Conservation (phyloP, 1,140 invertebrate genomes). For the Lutraria rhynchaena region DNA sequence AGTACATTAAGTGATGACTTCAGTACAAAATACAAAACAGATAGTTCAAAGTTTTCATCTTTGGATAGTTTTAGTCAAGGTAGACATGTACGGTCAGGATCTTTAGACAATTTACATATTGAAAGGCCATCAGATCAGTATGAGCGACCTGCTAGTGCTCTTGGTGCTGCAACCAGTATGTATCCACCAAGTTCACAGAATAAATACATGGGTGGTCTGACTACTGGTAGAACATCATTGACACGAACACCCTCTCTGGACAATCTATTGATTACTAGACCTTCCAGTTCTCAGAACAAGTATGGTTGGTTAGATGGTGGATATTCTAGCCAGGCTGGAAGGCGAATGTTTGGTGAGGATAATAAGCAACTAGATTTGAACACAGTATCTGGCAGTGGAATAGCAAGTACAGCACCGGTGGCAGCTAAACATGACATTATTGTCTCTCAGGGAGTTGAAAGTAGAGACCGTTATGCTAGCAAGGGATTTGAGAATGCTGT, state of each 20-base stretch:
- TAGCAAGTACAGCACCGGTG: conserved; percentile 25
- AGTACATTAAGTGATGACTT: conserved; percentile 16
- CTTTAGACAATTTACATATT: conserved; percentile 47
- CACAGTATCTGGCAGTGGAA: background rate
- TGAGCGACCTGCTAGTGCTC: conserved; percentile 40
- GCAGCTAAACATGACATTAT: conserved; percentile 45
- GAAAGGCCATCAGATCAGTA: conserved; percentile 13
- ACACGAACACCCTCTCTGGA: conserved; percentile 51
- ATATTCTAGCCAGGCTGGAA: background rate
- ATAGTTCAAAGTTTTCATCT: conserved; percentile 44
- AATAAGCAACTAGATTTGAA: conserved; percentile 29
- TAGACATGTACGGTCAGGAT: conserved; percentile 51
- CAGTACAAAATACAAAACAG: conserved; percentile 41
- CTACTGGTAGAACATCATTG: conserved; percentile 51
- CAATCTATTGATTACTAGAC: conserved; percentile 44
- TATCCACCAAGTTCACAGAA: conserved; percentile 22
- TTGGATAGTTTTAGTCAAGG: conserved; percentile 38
- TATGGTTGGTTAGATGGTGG: conserved; percentile 40
- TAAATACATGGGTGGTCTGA: conserved; percentile 37
- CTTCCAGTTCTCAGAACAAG: conserved; percentile 27
- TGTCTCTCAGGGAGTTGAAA: conserved; percentile 2
- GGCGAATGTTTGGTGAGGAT: conserved; percentile 27
- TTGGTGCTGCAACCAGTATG: conserved; percentile 34
- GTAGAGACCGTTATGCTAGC: conserved; percentile 16
- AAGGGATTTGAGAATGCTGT: background rate